Base-by-base conservation (phyloP, 1,140 invertebrate species). In the Cephus cinctus region DNA sequence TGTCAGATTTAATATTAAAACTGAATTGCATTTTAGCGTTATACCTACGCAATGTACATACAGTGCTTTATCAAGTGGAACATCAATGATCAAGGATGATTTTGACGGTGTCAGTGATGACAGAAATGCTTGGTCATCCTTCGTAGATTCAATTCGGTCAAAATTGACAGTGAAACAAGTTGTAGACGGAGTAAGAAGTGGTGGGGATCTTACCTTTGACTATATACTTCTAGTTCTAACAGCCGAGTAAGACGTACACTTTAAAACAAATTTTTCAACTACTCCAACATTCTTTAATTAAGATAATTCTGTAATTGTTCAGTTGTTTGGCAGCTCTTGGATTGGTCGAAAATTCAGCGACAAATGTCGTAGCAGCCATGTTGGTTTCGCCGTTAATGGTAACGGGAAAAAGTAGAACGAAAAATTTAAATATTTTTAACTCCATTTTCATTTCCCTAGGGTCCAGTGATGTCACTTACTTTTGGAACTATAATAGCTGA, bases 311-410 rank as follows among this genome's bases (percentile, higher is more conserved):
- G 9, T 42, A 14, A 31, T 56, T 55, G 56, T 61, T 32, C 14
- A 76, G 73, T 58, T 78, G 71, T 52, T 54, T 86, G n/a, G 83
- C 84, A 20, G 81, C 84, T 5, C 77, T 92, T 42, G 90, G 90
- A 9, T 73, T 94, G 22, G 78, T 89, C 2, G 90, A 94, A 66
- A 86, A 90, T 64, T 90, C 84, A 50, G 84, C 88, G 2, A 87
- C 90, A 1, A 86, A 90, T 61, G 83, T 93, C 42, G 88, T 92
- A 18, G 90, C 90, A 12, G 89, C 88, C 34, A 94, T 94, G 90
- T 73, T 94, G 50, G 87, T 93, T 2, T 92, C 90, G 1, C 90
- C 90, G 0, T 76, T 93, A 2, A 94, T 93, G 90, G 84, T 77
- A 71, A 54, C 34, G 8, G 15, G 30, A 35, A 42, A 43, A 38